A percentile compares a stretch with the other conserved stretches of the same genome.
Evolutionary conservation across 1,140 invertebrate genomes (phyloP).

Genomic region (Caerostris darwini): DNA sequence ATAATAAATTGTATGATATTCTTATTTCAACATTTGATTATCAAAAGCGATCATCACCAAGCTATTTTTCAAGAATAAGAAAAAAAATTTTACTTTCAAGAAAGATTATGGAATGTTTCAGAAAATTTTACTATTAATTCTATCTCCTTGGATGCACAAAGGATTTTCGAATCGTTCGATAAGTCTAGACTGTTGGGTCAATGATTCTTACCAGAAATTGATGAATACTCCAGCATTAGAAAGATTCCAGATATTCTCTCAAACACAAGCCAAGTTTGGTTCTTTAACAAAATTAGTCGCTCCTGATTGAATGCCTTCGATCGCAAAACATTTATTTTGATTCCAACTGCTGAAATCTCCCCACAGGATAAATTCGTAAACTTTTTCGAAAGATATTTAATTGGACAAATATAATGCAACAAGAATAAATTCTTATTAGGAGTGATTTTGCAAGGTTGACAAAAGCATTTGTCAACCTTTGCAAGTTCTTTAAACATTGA

Average conservation of each 20-base stretch:
- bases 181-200: conserved; percentile 49
- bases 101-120: neutral
- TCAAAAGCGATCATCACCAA: too few relatives aligned
- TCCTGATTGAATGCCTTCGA: neutral
- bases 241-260: neutral
- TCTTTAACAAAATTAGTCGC: neutral
- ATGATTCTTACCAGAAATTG: neutral
- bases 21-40: too few relatives aligned
- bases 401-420: neutral
- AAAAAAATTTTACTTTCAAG: too few relatives aligned
- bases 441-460: too few relatives aligned
- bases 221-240: neutral
- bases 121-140: neutral
- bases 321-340: neutral
- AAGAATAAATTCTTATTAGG: neutral
- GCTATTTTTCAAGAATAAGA: too few relatives aligned
- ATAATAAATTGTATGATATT: too few relatives aligned
- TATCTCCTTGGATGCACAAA: neutral
- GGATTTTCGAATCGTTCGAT: neutral
- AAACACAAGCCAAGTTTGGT: neutral
- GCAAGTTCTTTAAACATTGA: too few relatives aligned
- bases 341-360: neutral
- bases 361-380: neutral
- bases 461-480: too few relatives aligned
- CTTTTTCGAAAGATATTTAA: neutral